phyloP scores from a whole-genome alignment of 2,888 invertebrate species.

The Tholera decimalis region DNA sequence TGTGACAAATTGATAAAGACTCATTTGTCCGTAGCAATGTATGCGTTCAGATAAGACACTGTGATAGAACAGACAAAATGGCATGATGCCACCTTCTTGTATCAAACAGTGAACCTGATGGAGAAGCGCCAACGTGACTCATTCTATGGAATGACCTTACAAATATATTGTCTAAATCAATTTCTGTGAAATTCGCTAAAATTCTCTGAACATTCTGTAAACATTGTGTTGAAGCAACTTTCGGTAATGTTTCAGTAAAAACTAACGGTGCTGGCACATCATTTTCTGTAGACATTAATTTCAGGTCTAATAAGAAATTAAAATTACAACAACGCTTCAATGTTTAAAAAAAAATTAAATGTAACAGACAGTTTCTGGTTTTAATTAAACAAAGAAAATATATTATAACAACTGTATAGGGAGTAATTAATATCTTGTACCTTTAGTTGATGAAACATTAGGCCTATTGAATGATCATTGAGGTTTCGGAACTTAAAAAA shows the following conservation, averaged over 20 bases:
- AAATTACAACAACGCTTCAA: constrained; percentile 3
- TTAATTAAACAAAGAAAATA: background rate
- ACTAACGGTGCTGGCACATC: background rate
- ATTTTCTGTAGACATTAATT: background rate
- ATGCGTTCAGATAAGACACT: constrained; percentile 40
- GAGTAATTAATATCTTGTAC: no score
- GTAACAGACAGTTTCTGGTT: background rate
- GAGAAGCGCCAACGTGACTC: constrained; percentile 78
- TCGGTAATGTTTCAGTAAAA: constrained; percentile 19
- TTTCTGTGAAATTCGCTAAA: constrained; percentile 60
- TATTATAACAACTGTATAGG: no score
- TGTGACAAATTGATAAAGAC: constrained; percentile 32
- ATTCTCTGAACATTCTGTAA: constrained; percentile 37
- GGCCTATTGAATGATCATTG: no score
- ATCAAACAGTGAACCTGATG: constrained; percentile 68
- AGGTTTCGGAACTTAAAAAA: no score
- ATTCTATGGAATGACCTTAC: constrained; percentile 76
- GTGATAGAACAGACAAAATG: constrained; percentile 52
- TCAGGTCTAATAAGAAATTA: background rate
- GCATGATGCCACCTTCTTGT: constrained; percentile 68
- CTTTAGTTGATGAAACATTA: no score
- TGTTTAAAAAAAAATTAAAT: background rate
- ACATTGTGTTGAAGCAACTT: constrained; percentile 25
- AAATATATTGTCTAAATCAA: constrained; percentile 69
- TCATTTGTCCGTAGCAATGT: constrained; percentile 23